Conservation (phyloP, 2,888 invertebrate species). For the Ormyrus labotus region DNA sequence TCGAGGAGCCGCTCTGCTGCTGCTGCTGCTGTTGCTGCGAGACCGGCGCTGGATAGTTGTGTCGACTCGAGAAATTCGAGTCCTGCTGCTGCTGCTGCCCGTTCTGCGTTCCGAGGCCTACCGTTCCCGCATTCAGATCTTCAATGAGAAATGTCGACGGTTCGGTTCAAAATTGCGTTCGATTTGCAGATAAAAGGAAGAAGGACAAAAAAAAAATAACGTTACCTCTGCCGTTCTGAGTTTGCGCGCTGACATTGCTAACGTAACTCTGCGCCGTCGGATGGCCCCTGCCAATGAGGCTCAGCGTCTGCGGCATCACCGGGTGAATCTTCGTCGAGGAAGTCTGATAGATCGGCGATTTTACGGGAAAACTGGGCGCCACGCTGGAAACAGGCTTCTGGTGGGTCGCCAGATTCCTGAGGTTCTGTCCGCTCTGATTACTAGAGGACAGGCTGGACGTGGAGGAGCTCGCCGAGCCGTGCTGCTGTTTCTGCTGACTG, state of each 20-base stretch:
- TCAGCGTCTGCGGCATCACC: conserved; percentile 86
- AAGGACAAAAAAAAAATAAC: too few relatives aligned
- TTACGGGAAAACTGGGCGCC: conserved; percentile 84
- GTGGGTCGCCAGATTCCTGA: conserved; percentile 74
- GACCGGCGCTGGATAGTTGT: conserved; percentile 53
- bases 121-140: conserved; percentile 27
- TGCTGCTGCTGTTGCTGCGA: conserved; percentile 56
- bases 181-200: too few relatives aligned
- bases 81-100: conserved; percentile 62
- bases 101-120: conserved; percentile 31
- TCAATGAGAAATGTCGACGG: neutral
- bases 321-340: conserved; percentile 89
- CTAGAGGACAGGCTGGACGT: conserved; percentile 72
- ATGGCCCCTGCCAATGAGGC: conserved; percentile 70
- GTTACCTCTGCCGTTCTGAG: conserved; percentile 51
- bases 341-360: conserved; percentile 87
- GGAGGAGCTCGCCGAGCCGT: conserved; percentile 76
- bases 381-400: conserved; percentile 93
- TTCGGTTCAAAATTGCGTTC: too few relatives aligned
- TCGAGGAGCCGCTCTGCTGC: conserved; percentile 21
- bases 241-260: conserved; percentile 49
- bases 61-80: conserved; percentile 62
- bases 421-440: conserved; percentile 62
- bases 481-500: conserved; percentile 71
- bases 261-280: conserved; percentile 54